Percentiles rank a stretch among this genome's conserved stretches.
These are phyloP conservation scores for Isaurus tuberculatus DNA, from an alignment of 92 coral and sea anemone genomes.

Conservation along the genomic window DNA sequence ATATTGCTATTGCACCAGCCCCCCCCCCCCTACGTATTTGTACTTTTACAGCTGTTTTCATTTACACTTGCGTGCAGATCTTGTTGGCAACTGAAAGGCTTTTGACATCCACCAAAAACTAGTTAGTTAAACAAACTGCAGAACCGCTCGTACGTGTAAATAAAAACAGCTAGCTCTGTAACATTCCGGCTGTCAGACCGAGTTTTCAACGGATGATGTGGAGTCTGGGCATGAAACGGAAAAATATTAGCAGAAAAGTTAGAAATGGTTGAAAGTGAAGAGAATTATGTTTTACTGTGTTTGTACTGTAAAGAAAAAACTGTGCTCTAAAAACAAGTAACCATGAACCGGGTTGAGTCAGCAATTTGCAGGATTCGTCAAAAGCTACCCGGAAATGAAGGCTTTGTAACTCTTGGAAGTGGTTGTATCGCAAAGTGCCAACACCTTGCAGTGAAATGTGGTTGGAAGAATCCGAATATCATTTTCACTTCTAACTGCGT, in stretches of 20 bases:
- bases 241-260: background rate
- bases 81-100: no score
- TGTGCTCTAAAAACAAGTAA: background rate
- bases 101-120: no score
- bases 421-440: slow-evolving; percentile 81
- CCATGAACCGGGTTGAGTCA: slow-evolving; percentile 83
- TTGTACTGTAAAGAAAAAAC: background rate
- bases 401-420: slow-evolving; percentile 76
- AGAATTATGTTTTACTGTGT: background rate
- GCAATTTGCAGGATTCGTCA: slow-evolving; percentile 85
- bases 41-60: no score
- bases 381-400: slow-evolving; percentile 73
- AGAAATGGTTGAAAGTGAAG: slow-evolving; percentile 12
- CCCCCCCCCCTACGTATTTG: no score
- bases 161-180: no score
- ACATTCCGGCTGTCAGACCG: no score
- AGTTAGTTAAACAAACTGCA: no score
- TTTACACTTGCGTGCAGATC: no score
- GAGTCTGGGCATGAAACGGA: background rate
- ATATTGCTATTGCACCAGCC: no score
- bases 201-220: background rate
- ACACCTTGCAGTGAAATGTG: slow-evolving; percentile 65
- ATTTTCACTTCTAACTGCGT: slow-evolving; percentile 77
- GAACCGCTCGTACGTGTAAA: no score
- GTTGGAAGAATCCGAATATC: slow-evolving; percentile 83